Percentiles rank a stretch among this genome's conserved stretches.
Evolutionary conservation across 2,797 vertebrate species (phyloP).

Genomic region (Coreius guichenoti): DNA sequence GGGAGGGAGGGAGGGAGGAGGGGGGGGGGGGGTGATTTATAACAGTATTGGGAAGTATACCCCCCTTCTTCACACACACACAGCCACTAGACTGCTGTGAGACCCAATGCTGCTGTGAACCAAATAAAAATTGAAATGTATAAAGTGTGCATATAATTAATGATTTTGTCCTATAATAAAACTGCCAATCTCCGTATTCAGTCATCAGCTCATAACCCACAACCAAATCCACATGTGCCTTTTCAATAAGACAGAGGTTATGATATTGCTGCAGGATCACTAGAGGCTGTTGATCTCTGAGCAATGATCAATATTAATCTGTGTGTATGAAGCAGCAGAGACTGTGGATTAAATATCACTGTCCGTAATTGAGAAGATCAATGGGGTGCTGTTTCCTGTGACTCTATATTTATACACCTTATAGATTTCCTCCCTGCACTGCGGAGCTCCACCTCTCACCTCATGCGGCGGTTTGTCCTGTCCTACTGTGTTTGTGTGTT

Average conservation of each 20-base stretch:
- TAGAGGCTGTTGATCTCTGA: slow-evolving; percentile 9
- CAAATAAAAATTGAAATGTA: slow-evolving; percentile 24
- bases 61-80: slow-evolving; percentile 12
- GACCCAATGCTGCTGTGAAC: slow-evolving; percentile 27
- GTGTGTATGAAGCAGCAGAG: slow-evolving; percentile 41
- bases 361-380: slow-evolving; percentile 55
- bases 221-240: slow-evolving; percentile 6
- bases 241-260: slow-evolving; percentile 20
- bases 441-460: slow-evolving; percentile 17
- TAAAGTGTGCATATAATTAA: slow-evolving; percentile 15
- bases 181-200: slow-evolving; percentile 1
- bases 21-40: slow-evolving; percentile 15
- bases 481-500: slow-evolving; percentile 20
- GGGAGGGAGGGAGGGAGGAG: not conserved
- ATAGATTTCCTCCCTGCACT: slow-evolving; percentile 38
- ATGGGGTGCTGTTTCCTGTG: slow-evolving; percentile 45
- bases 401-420: slow-evolving; percentile 52
- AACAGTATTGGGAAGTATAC: slow-evolving; percentile 50
- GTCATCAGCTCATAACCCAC: not conserved
- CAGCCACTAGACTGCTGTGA: not conserved
- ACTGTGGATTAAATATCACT: slow-evolving; percentile 58
- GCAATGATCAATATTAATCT: slow-evolving; percentile 53
- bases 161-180: slow-evolving; percentile 11
- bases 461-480: slow-evolving; percentile 27
- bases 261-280: slow-evolving; percentile 21